phyloP scores from a whole-genome alignment of 2,797 vertebrate species.

The Semaprochilodus insignis region DNA sequence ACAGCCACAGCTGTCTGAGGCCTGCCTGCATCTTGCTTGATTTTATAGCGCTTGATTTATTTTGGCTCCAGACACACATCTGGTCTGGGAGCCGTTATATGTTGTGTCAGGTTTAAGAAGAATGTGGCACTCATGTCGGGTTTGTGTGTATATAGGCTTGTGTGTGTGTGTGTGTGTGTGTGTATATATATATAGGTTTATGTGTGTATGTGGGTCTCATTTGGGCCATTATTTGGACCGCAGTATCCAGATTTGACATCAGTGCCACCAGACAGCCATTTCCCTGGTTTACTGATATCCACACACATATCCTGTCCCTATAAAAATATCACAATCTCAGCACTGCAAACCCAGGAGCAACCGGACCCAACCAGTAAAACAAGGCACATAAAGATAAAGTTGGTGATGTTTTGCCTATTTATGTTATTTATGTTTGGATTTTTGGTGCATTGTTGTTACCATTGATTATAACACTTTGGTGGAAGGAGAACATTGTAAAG shows the following conservation, averaged over 20 bases:
- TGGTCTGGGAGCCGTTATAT: slow-evolving; percentile 6
- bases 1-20: slow-evolving; percentile 1
- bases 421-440: too few relatives aligned
- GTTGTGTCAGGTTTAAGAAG: neutral
- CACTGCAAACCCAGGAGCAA: neutral
- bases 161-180: slow-evolving; percentile 24
- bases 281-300: neutral
- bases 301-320: neutral
- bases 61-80: slow-evolving; percentile 9
- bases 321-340: neutral
- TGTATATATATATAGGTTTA: slow-evolving; percentile 3
- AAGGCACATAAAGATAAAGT: neutral
- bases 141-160: slow-evolving; percentile 23
- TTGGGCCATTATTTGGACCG: neutral
- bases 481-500: too few relatives aligned
- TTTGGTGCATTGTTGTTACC: neutral
- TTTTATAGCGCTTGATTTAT: slow-evolving; percentile 20
- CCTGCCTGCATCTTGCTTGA: neutral
- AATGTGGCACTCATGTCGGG: neutral
- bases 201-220: slow-evolving; percentile 13
- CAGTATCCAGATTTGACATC: slow-evolving; percentile 1
- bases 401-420: neutral
- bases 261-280: neutral
- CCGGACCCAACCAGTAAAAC: neutral
- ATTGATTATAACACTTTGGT: too few relatives aligned